phyloP scores from a whole-genome alignment of 1,140 invertebrate species.

The Rhizoglyphus robini region DNA sequence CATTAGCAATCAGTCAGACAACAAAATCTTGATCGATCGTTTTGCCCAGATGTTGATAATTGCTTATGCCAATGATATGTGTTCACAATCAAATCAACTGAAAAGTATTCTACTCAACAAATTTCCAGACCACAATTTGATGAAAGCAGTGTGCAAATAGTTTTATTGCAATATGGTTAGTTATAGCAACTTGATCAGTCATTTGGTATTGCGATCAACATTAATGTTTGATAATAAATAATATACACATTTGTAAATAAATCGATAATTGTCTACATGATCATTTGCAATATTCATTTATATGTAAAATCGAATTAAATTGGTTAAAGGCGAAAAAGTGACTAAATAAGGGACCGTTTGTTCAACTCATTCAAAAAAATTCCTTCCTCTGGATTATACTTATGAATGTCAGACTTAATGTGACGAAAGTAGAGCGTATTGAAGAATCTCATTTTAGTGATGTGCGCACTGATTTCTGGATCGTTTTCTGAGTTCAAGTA shows the following conservation, averaged over 20 bases:
- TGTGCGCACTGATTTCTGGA: slow-evolving; percentile 14
- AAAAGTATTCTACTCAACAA: background rate
- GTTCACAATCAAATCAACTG: slow-evolving; percentile 12
- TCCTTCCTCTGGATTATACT: background rate
- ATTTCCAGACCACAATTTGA: background rate
- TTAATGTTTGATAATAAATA: too few relatives aligned
- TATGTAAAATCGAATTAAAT: too few relatives aligned
- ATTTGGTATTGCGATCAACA: too few relatives aligned
- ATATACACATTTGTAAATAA: too few relatives aligned
- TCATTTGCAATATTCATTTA: too few relatives aligned
- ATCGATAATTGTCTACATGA: too few relatives aligned
- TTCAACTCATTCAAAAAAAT: slow-evolving; percentile 3
- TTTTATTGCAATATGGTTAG: too few relatives aligned
- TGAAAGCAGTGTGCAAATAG: slow-evolving; percentile 8
- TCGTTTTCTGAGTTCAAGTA: slow-evolving; percentile 10
- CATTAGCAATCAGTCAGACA: background rate
- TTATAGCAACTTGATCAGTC: too few relatives aligned
- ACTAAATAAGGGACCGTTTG: background rate
- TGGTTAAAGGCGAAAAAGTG: too few relatives aligned
- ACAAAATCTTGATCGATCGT: slow-evolving; percentile 1
- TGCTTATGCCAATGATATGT: background rate
- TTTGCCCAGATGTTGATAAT: background rate
- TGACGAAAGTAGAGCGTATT: slow-evolving; percentile 21
- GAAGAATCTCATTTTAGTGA: slow-evolving; percentile 18
- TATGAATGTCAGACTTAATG: background rate